Evolutionary conservation across 2,888 invertebrate genomes (phyloP).

Genomic region (Embidobia sp.): DNA sequence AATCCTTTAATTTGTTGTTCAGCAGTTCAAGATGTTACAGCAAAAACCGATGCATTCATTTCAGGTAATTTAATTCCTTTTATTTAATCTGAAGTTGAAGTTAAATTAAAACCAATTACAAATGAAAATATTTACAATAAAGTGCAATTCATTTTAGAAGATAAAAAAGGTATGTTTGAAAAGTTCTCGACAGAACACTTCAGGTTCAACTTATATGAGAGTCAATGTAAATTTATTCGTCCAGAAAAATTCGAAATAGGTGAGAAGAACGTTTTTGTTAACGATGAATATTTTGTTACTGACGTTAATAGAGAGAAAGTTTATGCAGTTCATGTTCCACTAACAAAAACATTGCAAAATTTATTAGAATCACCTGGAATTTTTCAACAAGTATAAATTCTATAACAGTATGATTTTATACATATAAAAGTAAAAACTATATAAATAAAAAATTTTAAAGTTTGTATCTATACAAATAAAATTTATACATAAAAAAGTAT

Average conservation of each 20-base stretch:
- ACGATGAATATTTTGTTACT: not conserved
- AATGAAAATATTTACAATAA: slow-evolving; percentile 4
- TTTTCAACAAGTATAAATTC: not conserved
- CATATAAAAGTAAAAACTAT: too few relatives aligned
- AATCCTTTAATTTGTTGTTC: not conserved
- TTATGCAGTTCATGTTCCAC: not conserved
- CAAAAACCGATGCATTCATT: slow-evolving; percentile 29
- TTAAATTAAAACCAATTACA: not conserved
- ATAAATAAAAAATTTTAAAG: too few relatives aligned
- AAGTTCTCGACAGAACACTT: slow-evolving; percentile 52
- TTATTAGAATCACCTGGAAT: slow-evolving; percentile 1
- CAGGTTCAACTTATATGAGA: slow-evolving; percentile 34
- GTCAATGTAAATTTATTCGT: slow-evolving; percentile 35
- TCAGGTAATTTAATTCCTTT: slow-evolving; percentile 22
- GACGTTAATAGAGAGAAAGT: not conserved
- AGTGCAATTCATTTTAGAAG: slow-evolving; percentile 6
- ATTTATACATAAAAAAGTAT: too few relatives aligned
- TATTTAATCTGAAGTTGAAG: slow-evolving; percentile 9
- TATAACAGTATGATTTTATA: too few relatives aligned
- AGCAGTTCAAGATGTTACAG: not conserved
- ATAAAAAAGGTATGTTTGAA: slow-evolving; percentile 25
- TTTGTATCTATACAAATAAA: too few relatives aligned
- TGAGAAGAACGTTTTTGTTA: not conserved
- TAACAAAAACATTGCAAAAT: slow-evolving; percentile 8
- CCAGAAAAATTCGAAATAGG: slow-evolving; percentile 13